Base-by-base conservation (phyloP, 1,140 invertebrate genomes). In the Cherax quadricarinatus region DNA sequence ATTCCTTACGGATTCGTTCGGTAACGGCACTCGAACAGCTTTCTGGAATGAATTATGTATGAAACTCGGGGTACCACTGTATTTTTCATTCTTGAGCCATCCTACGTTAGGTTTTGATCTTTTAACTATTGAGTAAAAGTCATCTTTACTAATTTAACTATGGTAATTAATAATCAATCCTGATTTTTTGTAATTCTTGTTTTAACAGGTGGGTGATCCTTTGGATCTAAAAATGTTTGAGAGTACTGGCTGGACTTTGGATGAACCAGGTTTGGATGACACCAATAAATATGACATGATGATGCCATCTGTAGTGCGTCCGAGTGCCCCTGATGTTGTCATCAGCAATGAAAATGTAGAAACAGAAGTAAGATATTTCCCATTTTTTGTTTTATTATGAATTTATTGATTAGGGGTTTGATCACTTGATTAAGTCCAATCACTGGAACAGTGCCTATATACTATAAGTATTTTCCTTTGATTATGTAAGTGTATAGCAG, bases 231-330 rank as follows among this genome's bases (percentile, higher is more conserved):
- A 96, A 95, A 98, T 98, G 97, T 98, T 98, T 94, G 97, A 98
- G 94, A 97, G 97, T 75, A 98, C 97, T 3, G 96, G 96, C 89
- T 98, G 98, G 97, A 95, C 96, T 53, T 95, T 99, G 14, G 98
- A 99, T 95, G 98, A 99, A 95, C 98, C 98, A 0, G 97, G 97
- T 41, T 95, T 97, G n/a, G 96, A 97, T 82, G 98, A 99, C 94
- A 98, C 96, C 89, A 97, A 97, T 5, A 97, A 98, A 94, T 99
- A 97, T 95, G 98, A 98, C 94, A 97, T 98, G 95, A 96, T 99
- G 53, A 97, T 97, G 88, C 98, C 98, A 0, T 98, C 97, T 0
- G 96, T 98, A 14, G 98, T 99, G 0, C 96, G 96, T 92, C 98
- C 98, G 1, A 95, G 95, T 14, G 88, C 86, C 4, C 86, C 86